Conservation (phyloP, 2,797 vertebrate species). For the Liparis tanakae region DNA sequence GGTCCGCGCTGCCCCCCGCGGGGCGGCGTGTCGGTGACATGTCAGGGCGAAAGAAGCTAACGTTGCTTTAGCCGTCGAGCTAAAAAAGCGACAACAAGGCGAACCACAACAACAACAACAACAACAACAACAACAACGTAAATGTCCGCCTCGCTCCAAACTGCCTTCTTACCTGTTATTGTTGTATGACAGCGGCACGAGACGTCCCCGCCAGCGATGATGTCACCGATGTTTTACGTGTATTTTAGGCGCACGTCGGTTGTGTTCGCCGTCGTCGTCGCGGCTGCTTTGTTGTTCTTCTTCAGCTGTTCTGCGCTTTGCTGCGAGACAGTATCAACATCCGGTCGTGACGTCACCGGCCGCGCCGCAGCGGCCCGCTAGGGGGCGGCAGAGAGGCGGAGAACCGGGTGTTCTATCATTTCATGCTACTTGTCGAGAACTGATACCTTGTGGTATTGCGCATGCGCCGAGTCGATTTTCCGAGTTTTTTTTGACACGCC, state of each 20-base stretch:
- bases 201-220: neutral
- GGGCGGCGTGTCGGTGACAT: neutral
- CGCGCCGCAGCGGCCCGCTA: neutral
- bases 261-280: constrained; percentile 50
- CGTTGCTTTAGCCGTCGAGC: constrained; percentile 57
- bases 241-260: constrained; percentile 30
- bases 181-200: neutral
- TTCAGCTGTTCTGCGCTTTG: constrained; percentile 78
- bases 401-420: too few species aligned
- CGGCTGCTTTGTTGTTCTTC: constrained; percentile 77
- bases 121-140: constrained; percentile 31
- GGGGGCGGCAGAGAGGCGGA: constrained; percentile 42
- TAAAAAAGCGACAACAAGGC: constrained; percentile 58
- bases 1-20: neutral
- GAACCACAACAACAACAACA: constrained; percentile 20
- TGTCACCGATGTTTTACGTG: constrained; percentile 37
- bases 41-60: constrained; percentile 26
- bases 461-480: too few species aligned
- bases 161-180: constrained; percentile 39
- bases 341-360: constrained; percentile 62
- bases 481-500: too few species aligned
- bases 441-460: too few species aligned
- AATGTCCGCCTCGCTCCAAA: neutral
- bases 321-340: constrained; percentile 73
- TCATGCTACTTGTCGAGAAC: too few species aligned